Evolutionary conservation across 2,888 invertebrate genomes (phyloP).

Genomic region (Dolichomitus sp.): DNA sequence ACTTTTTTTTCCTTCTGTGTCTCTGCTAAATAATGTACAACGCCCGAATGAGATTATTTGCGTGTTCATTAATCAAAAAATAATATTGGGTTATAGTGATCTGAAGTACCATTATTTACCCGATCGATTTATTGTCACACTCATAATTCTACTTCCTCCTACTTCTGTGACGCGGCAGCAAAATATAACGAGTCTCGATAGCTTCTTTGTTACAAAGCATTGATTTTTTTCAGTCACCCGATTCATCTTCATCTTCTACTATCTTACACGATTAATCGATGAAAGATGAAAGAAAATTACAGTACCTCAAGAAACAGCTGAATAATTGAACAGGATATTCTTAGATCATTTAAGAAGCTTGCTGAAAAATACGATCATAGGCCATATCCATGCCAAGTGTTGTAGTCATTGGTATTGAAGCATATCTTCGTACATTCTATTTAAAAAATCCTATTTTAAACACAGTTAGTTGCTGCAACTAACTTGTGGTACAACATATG

Average conservation of each 20-base stretch:
- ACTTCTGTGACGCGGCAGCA: neutral
- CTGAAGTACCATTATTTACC: neutral
- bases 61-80: neutral
- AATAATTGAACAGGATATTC: neutral
- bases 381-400: neutral
- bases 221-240: neutral
- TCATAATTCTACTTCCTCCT: neutral
- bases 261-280: neutral
- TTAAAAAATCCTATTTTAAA: neutral
- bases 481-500: too few species aligned
- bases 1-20: too few species aligned
- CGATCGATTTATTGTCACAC: neutral
- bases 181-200: neutral
- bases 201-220: neutral
- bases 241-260: slow-evolving; percentile 7
- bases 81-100: neutral
- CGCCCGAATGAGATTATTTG: neutral
- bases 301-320: too few species aligned
- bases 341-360: too few species aligned
- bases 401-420: neutral
- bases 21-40: neutral
- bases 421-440: neutral
- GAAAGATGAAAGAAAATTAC: neutral
- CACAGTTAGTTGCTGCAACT: too few species aligned
- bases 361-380: neutral